Conservation (phyloP, 2,888 invertebrate genomes). For the Dryomyza anilis region DNA sequence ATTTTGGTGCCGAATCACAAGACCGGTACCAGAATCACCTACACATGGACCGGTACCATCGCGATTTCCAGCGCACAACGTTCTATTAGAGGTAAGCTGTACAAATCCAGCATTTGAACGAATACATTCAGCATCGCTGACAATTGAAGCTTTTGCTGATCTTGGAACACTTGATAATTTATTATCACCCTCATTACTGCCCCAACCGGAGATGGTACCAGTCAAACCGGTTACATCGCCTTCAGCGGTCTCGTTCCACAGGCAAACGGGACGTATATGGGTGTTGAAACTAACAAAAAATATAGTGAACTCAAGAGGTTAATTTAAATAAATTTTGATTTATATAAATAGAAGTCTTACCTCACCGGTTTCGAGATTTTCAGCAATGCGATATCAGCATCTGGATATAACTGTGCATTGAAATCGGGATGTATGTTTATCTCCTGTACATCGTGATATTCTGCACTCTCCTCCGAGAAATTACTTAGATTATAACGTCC, state of each 20-base stretch:
- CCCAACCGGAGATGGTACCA: conserved; percentile 65
- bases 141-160: conserved; percentile 57
- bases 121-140: conserved; percentile 62
- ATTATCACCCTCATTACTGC: conserved; percentile 44
- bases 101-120: conserved; percentile 45
- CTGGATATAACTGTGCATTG: background rate
- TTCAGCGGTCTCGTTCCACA: conserved; percentile 45
- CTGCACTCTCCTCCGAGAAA: background rate
- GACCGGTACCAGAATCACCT: conserved; percentile 70
- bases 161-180: conserved; percentile 51
- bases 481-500: background rate
- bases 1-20: conserved; percentile 60
- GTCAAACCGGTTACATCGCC: conserved; percentile 48
- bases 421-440: background rate
- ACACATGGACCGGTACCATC: conserved; percentile 56
- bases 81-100: too few relatives aligned
- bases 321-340: background rate
- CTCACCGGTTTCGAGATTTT: background rate
- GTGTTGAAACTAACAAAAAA: conserved; percentile 39
- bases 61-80: conserved; percentile 53
- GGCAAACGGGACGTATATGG: conserved; percentile 46
- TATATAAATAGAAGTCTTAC: background rate
- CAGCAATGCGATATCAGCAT: conserved; percentile 2
- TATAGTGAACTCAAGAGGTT: background rate
- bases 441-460: background rate